Percentiles rank a stretch among this genome's conserved stretches.
Conservation (phyloP, 2,888 invertebrate genomes). For the Euzetes globulus region DNA sequence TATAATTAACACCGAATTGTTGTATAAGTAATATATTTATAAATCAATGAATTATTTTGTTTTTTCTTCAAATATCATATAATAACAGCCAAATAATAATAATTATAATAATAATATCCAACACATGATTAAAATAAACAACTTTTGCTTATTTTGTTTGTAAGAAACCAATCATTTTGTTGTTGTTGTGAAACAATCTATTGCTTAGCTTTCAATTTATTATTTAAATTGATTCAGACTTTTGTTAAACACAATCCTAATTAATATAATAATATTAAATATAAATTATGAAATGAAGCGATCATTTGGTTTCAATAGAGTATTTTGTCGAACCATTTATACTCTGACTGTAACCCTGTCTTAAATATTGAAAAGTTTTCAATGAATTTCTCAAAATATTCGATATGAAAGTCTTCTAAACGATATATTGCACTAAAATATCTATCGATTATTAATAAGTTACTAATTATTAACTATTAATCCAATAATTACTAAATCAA, state of each 20-base stretch:
- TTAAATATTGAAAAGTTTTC: too few species aligned
- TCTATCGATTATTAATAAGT: background rate
- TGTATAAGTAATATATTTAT: constrained; percentile 18
- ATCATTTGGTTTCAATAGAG: background rate
- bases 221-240: background rate
- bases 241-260: constrained; percentile 3
- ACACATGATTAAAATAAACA: constrained; percentile 2
- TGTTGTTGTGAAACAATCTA: background rate
- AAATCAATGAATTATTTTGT: background rate
- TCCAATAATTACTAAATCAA: background rate
- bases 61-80: background rate
- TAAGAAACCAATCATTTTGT: background rate
- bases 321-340: background rate
- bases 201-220: constrained; percentile 18
- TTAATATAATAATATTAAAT: background rate
- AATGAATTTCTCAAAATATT: background rate
- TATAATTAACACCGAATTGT: constrained; percentile 23
- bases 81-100: constrained; percentile 20
- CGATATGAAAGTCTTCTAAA: background rate
- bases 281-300: background rate
- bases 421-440: constrained; percentile 10
- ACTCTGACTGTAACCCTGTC: too few species aligned
- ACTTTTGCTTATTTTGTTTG: background rate
- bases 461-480: background rate
- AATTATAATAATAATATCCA: background rate